Evolutionary conservation across 2,113 vertebrate genomes (phyloP), one percentile per base, ranked within the genome.

Genomic region (Tychaedon coryphoeus): DNA sequence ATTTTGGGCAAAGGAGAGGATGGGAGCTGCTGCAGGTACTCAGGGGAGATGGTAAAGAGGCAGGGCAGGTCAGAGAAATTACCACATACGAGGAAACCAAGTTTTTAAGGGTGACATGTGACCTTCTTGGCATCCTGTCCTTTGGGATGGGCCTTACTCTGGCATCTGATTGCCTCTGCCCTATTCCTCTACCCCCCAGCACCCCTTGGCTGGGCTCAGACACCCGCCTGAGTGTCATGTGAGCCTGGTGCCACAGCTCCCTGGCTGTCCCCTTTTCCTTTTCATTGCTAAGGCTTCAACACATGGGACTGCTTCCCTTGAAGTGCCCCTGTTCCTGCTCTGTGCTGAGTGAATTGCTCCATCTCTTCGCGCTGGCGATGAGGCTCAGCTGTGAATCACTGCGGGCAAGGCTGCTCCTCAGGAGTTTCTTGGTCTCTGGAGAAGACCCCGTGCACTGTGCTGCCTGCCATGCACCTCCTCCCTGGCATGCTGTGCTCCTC

Each of bases 311-410:
- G 29, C 29, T 67, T 88, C 53, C 20, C 24, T 53, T 65, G 56
- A 69, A 60, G 69, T 1, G 7, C 40, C 34, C 0, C 7, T 57
- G 18, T 34, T 73, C 47, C 76, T 83, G 19, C 72, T 72, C 77
- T 69, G 19, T 0, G 2, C 48, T 79, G 43, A 72, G 72, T 0
- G 0, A 40, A 53, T 40, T 1, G 0, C 57, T 82, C 48, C 53
- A 60, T 64, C 71, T 20, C 5, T 20, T 67, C 12, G 7, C 0
- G 0, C 66, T 47, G 43, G 26, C 0, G 0, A 8, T 8, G 47
- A 3, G 8, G 61, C 66, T 94, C 53, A 72, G 71, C 51, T 26
- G 11, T 45, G 62, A 79, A 58, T 66, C 71, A 62, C 60, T 1
- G 4, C 14, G 13, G n/a, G 42, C 18, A 67, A 26, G 20, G 51